Evolutionary conservation across 2,888 invertebrate genomes (phyloP).

Genomic region (Bursaphelenchus okinawaensis): DNA sequence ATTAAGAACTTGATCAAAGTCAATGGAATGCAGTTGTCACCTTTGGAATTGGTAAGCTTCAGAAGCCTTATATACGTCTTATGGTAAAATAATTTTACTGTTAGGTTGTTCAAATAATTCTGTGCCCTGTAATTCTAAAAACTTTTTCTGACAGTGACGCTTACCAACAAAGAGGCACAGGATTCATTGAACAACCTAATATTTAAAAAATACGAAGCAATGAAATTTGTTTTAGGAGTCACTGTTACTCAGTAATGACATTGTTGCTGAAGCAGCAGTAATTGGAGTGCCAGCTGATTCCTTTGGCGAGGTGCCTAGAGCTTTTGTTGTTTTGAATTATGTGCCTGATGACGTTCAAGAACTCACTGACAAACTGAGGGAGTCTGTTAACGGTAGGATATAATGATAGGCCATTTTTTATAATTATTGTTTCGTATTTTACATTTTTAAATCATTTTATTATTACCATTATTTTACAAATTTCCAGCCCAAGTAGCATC

Average conservation of each 20-base stretch:
- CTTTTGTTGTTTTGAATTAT: constrained; percentile 41
- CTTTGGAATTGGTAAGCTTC: constrained; percentile 41
- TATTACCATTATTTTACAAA: not conserved
- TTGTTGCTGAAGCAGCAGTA: constrained; percentile 74
- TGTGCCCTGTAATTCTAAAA: not conserved
- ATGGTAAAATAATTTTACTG: no score
- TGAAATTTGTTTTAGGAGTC: constrained; percentile 69
- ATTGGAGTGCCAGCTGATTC: constrained; percentile 69
- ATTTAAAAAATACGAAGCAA: no score
- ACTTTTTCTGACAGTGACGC: no score
- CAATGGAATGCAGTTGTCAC: constrained; percentile 74
- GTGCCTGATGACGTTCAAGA: constrained; percentile 2
- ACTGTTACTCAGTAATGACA: constrained; percentile 68
- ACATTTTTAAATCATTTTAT: not conserved
- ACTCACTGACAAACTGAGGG: constrained; percentile 5
- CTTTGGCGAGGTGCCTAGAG: constrained; percentile 58
- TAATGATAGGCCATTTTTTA: not conserved
- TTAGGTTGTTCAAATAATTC: no score
- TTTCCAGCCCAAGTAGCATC: constrained; percentile 66
- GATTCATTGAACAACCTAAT: no score
- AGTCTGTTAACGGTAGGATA: constrained; percentile 15
- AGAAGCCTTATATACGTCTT: no score
- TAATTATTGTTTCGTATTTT: not conserved
- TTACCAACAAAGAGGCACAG: no score
- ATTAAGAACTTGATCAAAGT: constrained; percentile 85